A percentile compares a stretch with the other conserved stretches of the same genome.
Conservation (phyloP, 2,888 invertebrate species). For the Oligia strigilis region DNA sequence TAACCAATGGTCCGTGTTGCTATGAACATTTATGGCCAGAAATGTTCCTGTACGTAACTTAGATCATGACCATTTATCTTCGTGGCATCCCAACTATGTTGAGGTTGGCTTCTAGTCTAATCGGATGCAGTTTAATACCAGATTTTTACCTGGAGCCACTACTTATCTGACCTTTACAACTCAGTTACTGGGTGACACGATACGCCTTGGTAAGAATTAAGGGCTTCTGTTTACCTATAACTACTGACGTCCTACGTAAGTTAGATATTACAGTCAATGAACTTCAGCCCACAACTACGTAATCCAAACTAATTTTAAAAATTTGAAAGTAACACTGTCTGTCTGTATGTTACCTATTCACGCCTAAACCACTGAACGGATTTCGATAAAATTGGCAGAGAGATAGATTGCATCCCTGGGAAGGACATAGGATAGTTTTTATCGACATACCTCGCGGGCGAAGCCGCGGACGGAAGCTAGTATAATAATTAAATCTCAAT, state of each 20-base stretch:
- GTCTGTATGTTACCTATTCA: no score
- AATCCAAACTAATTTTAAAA: background rate
- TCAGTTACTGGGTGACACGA: background rate
- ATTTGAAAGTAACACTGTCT: no score
- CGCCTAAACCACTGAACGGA: no score
- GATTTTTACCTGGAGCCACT: background rate
- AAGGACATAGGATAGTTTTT: no score
- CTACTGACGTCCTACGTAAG: background rate
- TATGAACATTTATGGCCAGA: background rate
- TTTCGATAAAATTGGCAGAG: no score
- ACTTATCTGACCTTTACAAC: background rate
- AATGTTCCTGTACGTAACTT: background rate
- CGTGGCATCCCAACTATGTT: background rate
- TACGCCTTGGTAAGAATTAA: no score
- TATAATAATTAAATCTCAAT: background rate
- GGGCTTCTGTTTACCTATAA: background rate
- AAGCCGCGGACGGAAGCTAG: no score
- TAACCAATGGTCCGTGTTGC: background rate
- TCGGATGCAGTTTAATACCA: background rate
- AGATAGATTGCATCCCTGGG: no score
- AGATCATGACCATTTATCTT: background rate
- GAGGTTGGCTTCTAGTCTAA: background rate
- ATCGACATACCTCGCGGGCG: no score
- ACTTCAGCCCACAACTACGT: background rate
- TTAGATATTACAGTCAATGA: background rate